Evolutionary conservation across 92 coral and sea anemone genomes (phyloP).

Genomic region (Heliopora coerulea): DNA sequence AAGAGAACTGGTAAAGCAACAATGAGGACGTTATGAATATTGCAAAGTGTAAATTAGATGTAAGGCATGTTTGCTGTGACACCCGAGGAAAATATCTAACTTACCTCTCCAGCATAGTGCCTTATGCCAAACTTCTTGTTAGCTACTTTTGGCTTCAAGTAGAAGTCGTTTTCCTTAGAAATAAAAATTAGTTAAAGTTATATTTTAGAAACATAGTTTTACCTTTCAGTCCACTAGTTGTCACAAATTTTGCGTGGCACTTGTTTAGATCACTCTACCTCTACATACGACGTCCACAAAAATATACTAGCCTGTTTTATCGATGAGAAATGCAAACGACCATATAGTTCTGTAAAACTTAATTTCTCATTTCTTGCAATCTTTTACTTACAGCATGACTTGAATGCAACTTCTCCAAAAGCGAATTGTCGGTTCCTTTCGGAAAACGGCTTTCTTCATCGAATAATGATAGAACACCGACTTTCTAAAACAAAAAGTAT

Average conservation of each 20-base stretch:
- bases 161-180: slow-evolving; percentile 75
- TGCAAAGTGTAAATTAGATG: too few species aligned
- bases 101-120: slow-evolving; percentile 99
- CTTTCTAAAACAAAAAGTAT: slow-evolving; percentile 59
- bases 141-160: slow-evolving; percentile 91
- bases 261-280: too few species aligned
- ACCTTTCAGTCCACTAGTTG: too few species aligned
- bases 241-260: too few species aligned
- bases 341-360: too few species aligned
- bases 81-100: slow-evolving; percentile 6
- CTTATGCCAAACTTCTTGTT: slow-evolving; percentile 93
- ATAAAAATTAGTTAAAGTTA: background rate
- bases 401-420: slow-evolving; percentile 85
- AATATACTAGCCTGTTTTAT: too few species aligned
- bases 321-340: too few species aligned
- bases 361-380: background rate
- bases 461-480: slow-evolving; percentile 83
- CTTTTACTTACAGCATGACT: slow-evolving; percentile 85
- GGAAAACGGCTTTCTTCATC: slow-evolving; percentile 99
- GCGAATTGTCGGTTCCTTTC: slow-evolving; percentile 93
- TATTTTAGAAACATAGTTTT: too few species aligned
- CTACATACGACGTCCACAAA: too few species aligned
- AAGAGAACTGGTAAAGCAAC: too few species aligned
- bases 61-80: too few species aligned
- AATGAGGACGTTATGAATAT: too few species aligned